Percentiles rank a stretch among this genome's conserved stretches.
Conservation (phyloP, 2,888 invertebrate species). For the Acleris cristana region DNA sequence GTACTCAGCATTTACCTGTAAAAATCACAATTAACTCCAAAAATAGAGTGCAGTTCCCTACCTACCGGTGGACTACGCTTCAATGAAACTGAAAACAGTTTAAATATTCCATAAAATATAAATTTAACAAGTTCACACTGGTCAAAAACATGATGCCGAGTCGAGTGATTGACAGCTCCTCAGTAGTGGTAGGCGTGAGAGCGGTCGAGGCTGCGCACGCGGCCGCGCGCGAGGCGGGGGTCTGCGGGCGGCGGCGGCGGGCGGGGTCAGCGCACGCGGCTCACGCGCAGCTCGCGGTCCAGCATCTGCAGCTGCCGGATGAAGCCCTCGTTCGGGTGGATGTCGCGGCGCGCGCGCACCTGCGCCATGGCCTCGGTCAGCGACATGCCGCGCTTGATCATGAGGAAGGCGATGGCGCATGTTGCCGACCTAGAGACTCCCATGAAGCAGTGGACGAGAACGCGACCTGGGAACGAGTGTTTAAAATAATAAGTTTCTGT, state of each 20-base stretch:
- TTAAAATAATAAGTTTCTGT: neutral
- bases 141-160: conserved; percentile 14
- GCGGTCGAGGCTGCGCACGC: conserved; percentile 72
- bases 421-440: conserved; percentile 93
- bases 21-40: conserved; percentile 40
- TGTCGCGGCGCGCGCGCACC: conserved; percentile 88
- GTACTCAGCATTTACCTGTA: conserved; percentile 32
- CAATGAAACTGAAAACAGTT: conserved; percentile 32
- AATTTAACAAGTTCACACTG: conserved; percentile 31
- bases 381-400: conserved; percentile 90
- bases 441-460: conserved; percentile 91
- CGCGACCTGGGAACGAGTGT: conserved; percentile 84
- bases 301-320: conserved; percentile 89
- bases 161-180: conserved; percentile 6
- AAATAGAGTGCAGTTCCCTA: conserved; percentile 28
- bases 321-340: conserved; percentile 92
- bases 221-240: conserved; percentile 53
- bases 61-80: conserved; percentile 11
- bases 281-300: conserved; percentile 83
- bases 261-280: conserved; percentile 76
- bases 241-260: conserved; percentile 60
- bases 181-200: conserved; percentile 55
- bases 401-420: conserved; percentile 90
- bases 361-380: conserved; percentile 89
- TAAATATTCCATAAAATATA: conserved; percentile 36